phyloP scores from a whole-genome alignment of 2,888 invertebrate genomes.

The Thera obeliscata region DNA sequence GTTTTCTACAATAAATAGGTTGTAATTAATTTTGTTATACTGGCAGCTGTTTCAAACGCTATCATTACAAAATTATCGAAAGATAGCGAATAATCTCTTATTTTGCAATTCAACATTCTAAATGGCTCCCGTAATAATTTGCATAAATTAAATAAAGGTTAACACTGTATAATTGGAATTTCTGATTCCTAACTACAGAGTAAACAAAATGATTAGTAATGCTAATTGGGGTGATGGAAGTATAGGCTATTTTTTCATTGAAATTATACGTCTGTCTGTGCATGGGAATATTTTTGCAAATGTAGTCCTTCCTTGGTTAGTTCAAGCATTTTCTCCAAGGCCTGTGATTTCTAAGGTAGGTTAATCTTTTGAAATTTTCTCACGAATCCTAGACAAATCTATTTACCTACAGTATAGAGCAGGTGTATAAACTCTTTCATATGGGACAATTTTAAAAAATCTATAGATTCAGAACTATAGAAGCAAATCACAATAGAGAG shows the following conservation, averaged over 20 bases:
- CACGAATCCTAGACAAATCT: constrained; percentile 44
- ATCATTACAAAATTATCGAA: constrained; percentile 38
- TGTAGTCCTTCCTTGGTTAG: constrained; percentile 23
- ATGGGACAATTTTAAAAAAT: constrained; percentile 62
- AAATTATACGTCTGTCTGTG: constrained; percentile 45
- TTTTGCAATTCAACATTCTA: constrained; percentile 49
- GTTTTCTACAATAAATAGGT: no score
- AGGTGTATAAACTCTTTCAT: constrained; percentile 77
- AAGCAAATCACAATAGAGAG: constrained; percentile 77
- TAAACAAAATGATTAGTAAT: constrained; percentile 66
- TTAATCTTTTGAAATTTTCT: constrained; percentile 27
- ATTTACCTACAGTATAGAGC: constrained; percentile 53
- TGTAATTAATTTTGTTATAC: not conserved
- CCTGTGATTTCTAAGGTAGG: no score
- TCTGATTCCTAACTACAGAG: constrained; percentile 57
- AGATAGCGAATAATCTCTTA: constrained; percentile 48
- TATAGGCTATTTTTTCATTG: constrained; percentile 51
- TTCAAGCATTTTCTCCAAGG: not conserved
- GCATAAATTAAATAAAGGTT: constrained; percentile 70
- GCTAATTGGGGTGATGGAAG: constrained; percentile 61
- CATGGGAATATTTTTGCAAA: constrained; percentile 33
- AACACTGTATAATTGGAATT: constrained; percentile 64
- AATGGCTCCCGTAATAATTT: constrained; percentile 59
- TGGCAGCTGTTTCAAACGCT: constrained; percentile 16
- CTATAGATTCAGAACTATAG: constrained; percentile 67